Evolutionary conservation across 2,888 invertebrate genomes (phyloP).

Genomic region (Pterostichus madidus): DNA sequence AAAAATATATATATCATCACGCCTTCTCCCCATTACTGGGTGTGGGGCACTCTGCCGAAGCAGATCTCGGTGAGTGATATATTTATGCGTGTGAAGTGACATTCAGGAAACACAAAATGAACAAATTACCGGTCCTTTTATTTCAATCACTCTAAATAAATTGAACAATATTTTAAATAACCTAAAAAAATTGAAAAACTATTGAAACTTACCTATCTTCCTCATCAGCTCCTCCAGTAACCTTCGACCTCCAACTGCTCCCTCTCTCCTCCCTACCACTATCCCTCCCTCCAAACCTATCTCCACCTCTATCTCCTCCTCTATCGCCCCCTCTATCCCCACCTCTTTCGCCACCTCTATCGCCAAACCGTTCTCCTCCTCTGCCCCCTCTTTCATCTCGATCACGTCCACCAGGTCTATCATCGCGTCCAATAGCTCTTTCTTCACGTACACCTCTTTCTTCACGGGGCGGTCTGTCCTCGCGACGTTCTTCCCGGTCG

Average conservation of each 20-base stretch:
- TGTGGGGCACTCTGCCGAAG: no score
- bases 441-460: conserved; percentile 66
- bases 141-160: no score
- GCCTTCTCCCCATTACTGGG: no score
- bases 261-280: conserved; percentile 50
- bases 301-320: conserved; percentile 63
- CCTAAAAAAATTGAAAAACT: no score
- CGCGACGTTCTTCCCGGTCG: conserved; percentile 64
- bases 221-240: conserved; percentile 47
- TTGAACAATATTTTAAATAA: no score
- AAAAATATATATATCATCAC: no score
- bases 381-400: conserved; percentile 53
- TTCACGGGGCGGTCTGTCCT: not conserved
- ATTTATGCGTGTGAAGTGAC: no score
- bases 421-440: conserved; percentile 52
- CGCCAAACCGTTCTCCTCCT: conserved; percentile 52
- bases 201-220: conserved; percentile 57
- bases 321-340: conserved; percentile 65
- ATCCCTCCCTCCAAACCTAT: conserved; percentile 66
- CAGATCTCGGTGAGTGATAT: no score
- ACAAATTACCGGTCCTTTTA: no score
- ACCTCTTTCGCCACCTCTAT: conserved; percentile 58
- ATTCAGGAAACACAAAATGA: no score
- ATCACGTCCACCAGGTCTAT: conserved; percentile 51
- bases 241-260: conserved; percentile 58